Evolutionary conservation across 2,113 vertebrate genomes (phyloP).

Genomic region (Acanthochromis polyacanthus): DNA sequence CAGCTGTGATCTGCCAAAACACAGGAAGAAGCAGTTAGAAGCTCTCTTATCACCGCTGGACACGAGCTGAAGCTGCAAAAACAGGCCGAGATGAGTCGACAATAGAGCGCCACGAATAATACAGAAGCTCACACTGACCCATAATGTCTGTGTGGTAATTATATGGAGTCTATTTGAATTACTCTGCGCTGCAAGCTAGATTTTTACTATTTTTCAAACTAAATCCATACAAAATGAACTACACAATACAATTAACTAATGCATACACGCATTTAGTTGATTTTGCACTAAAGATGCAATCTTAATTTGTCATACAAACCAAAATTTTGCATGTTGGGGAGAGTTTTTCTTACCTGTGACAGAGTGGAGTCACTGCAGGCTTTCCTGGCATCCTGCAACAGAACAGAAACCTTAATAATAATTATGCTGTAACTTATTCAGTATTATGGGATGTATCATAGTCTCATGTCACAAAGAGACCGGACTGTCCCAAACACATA

Average conservation of each 20-base stretch:
- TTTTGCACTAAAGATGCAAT: background rate
- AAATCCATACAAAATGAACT: too few species aligned
- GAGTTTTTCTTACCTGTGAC: constrained; percentile 87
- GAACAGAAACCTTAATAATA: constrained; percentile 21
- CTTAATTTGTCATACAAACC: background rate
- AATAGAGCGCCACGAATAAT: background rate
- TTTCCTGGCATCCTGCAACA: constrained; percentile 96
- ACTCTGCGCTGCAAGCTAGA: background rate
- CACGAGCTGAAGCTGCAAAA: constrained; percentile 22
- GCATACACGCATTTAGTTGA: background rate
- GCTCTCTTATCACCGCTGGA: constrained; percentile 14
- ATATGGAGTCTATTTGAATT: background rate
- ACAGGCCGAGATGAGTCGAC: background rate
- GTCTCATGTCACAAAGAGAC: too few species aligned
- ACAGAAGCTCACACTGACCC: background rate
- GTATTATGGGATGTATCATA: too few species aligned
- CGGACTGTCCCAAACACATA: too few species aligned
- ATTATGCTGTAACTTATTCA: background rate
- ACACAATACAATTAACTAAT: too few species aligned
- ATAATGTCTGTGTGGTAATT: constrained; percentile 1
- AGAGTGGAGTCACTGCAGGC: constrained; percentile 96
- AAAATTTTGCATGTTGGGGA: background rate
- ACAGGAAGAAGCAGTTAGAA: constrained; percentile 60
- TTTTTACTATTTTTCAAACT: background rate
- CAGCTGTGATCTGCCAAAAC: constrained; percentile 93